phyloP scores from a whole-genome alignment of 2,797 vertebrate species.

The Dryobates pubescens region DNA sequence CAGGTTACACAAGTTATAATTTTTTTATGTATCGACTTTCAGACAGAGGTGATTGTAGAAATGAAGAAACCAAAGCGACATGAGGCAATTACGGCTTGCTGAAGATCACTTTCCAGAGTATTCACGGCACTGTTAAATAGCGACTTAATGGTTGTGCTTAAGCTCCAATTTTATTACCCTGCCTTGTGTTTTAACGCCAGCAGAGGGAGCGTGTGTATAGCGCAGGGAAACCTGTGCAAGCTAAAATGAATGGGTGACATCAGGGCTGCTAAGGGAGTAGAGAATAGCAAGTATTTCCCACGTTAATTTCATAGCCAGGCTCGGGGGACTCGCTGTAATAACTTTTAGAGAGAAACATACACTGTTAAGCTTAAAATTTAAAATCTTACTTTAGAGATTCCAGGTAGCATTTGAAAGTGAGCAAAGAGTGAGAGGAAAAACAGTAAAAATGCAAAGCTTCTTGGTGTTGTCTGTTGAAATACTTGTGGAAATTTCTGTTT shows the following conservation, averaged over 20 bases:
- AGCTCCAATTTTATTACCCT: background rate
- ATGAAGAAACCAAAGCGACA: background rate
- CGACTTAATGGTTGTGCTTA: background rate
- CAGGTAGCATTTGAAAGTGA: background rate
- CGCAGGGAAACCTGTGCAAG: background rate
- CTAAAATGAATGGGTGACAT: background rate
- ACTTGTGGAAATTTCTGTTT: background rate
- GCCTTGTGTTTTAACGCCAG: background rate
- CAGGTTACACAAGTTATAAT: background rate
- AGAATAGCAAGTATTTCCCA: constrained; percentile 6
- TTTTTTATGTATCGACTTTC: constrained; percentile 27
- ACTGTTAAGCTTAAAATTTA: constrained; percentile 18
- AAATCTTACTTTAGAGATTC: constrained; percentile 24
- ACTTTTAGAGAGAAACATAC: constrained; percentile 12
- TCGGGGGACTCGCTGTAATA: background rate
- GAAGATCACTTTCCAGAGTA: background rate
- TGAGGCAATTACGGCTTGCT: background rate
- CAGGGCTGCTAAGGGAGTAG: background rate
- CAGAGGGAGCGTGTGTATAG: constrained; percentile 40
- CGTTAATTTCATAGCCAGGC: constrained; percentile 13
- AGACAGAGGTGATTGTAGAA: background rate
- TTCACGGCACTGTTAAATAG: background rate
- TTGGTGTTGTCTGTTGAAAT: background rate
- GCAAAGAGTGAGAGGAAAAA: background rate
- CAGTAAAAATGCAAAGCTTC: background rate